Conservation (phyloP, 1,140 invertebrate species). For the Cotesia glomerata region DNA sequence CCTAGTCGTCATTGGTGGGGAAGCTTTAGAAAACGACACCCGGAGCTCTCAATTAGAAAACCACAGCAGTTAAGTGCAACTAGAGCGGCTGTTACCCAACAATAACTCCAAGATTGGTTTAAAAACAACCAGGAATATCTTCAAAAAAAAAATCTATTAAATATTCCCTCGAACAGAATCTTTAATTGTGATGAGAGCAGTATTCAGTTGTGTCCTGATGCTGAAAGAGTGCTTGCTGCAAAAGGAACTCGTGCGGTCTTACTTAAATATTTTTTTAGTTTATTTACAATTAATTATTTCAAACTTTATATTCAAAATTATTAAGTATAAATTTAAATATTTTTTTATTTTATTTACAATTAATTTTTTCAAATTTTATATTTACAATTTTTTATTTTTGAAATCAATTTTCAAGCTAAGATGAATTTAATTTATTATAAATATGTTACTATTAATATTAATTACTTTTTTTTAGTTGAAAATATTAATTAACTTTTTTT, state of each 20-base stretch:
- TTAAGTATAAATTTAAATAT: too few relatives aligned
- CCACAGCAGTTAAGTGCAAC: background rate
- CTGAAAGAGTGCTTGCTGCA: conserved; percentile 36
- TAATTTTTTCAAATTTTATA: too few relatives aligned
- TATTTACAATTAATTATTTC: too few relatives aligned
- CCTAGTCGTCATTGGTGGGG: conserved; percentile 24
- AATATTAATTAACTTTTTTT: too few relatives aligned
- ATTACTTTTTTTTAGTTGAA: too few relatives aligned
- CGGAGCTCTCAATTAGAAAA: background rate
- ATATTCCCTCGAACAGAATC: conserved; percentile 35
- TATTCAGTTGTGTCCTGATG: conserved; percentile 45
- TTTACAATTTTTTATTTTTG: too few relatives aligned
- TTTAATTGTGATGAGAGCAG: conserved; percentile 50
- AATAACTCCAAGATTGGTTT: background rate
- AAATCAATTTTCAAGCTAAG: too few relatives aligned
- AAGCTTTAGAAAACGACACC: background rate
- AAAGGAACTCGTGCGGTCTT: conserved; percentile 47
- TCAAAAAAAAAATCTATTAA: conserved; percentile 22
- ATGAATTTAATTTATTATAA: too few relatives aligned
- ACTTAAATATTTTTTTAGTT: too few relatives aligned
- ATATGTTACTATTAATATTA: too few relatives aligned
- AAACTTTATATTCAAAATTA: too few relatives aligned
- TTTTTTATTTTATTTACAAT: too few relatives aligned
- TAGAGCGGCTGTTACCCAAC: background rate
- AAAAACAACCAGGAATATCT: background rate